phyloP scores from a whole-genome alignment of 2,888 invertebrate genomes.

The Eupithecia vulgata region DNA sequence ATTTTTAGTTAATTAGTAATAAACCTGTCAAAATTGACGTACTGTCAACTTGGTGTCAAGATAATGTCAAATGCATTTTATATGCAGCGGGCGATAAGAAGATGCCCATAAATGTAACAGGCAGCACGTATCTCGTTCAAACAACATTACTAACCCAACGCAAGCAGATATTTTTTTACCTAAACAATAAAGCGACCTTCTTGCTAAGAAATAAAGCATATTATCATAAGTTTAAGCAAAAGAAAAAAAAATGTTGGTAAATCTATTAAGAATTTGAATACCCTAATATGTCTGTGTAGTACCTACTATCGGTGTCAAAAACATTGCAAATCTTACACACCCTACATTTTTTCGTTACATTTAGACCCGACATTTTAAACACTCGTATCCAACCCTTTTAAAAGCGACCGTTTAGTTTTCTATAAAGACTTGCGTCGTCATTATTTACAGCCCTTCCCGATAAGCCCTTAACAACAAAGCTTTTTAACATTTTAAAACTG shows the following conservation, averaged over 20 bases:
- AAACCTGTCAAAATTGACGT: constrained; percentile 39
- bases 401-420: constrained; percentile 73
- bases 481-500: constrained; percentile 82
- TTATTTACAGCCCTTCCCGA: constrained; percentile 82
- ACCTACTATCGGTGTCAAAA: background rate
- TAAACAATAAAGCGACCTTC: background rate
- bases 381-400: constrained; percentile 40
- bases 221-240: background rate
- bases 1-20: constrained; percentile 31
- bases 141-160: background rate
- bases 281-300: background rate
- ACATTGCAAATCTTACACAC: constrained; percentile 7
- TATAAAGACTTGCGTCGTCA: constrained; percentile 78
- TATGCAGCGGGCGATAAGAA: constrained; percentile 14
- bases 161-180: background rate
- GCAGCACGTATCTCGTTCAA: constrained; percentile 6
- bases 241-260: background rate
- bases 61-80: constrained; percentile 40
- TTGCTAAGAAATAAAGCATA: background rate
- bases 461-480: constrained; percentile 81
- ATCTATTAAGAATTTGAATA: background rate
- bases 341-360: constrained; percentile 26
- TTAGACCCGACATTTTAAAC: constrained; percentile 40
- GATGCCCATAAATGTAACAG: constrained; percentile 4
- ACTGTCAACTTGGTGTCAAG: constrained; percentile 44